These are phyloP conservation scores for Ectropis grisescens DNA, from an alignment of 1,140 invertebrate genomes.

Conservation along the genomic window DNA sequence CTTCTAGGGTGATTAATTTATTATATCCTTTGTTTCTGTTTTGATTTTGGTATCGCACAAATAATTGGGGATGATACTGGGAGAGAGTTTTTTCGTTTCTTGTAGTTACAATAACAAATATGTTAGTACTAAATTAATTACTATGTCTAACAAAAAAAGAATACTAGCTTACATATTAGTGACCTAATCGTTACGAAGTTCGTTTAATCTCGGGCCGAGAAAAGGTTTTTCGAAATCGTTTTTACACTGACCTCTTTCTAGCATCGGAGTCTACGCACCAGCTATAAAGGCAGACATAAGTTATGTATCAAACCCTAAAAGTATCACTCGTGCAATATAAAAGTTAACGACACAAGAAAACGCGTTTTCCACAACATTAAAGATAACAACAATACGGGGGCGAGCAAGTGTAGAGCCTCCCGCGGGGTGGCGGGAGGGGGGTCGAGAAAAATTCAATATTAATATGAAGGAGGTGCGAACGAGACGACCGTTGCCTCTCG, in stretches of 20 bases:
- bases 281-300: constrained; percentile 22
- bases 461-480: constrained; percentile 73
- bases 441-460: constrained; percentile 74
- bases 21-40: constrained; percentile 64
- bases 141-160: too few species aligned
- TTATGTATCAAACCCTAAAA: constrained; percentile 65
- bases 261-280: too few species aligned
- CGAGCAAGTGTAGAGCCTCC: constrained; percentile 63
- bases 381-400: constrained; percentile 69
- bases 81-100: too few species aligned
- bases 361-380: constrained; percentile 70
- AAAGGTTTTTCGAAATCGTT: too few species aligned
- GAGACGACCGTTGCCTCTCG: constrained; percentile 53
- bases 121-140: too few species aligned
- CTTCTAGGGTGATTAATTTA: constrained; percentile 64
- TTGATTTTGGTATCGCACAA: constrained; percentile 40
- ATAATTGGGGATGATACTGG: too few species aligned
- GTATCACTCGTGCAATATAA: constrained; percentile 70
- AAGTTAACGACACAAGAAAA: constrained; percentile 71
- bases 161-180: too few species aligned
- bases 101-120: too few species aligned
- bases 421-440: constrained; percentile 58
- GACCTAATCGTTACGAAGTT: too few species aligned
- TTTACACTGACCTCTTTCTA: too few species aligned
- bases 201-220: too few species aligned